Conservation (phyloP, 53 echinoderm and acorn worm genomes). For the Echinometra lucunter region DNA sequence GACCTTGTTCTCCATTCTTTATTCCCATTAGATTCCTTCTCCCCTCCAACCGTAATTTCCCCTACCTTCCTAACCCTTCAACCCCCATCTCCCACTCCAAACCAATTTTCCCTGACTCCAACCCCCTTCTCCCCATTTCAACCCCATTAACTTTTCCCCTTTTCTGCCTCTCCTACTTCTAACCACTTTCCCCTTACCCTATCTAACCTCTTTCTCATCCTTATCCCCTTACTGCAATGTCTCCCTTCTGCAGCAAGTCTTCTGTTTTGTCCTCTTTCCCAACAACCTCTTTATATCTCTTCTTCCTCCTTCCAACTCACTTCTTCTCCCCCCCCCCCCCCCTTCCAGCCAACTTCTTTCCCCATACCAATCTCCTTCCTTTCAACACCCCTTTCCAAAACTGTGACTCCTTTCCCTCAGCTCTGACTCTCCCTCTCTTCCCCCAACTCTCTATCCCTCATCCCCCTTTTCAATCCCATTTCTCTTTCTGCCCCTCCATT, state of each 20-base stretch:
- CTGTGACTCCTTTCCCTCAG: too few species aligned
- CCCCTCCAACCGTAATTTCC: too few species aligned
- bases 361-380: neutral
- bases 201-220: neutral
- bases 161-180: neutral
- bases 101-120: neutral
- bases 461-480: too few species aligned
- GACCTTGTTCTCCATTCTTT: too few species aligned
- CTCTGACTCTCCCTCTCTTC: too few species aligned
- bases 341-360: too few species aligned
- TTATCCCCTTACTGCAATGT: neutral
- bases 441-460: too few species aligned
- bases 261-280: neutral
- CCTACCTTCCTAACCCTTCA: too few species aligned
- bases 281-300: neutral
- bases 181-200: neutral
- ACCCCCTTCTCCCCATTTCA: neutral
- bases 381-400: neutral
- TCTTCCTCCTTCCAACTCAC: neutral
- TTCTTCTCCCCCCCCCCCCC: neutral
- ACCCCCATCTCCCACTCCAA: neutral
- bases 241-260: neutral
- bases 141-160: neutral
- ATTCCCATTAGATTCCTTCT: too few species aligned
- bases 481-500: too few species aligned